These are phyloP conservation scores for Xylocampa areola DNA, from an alignment of 2,888 invertebrate species.

Conservation along the genomic window DNA sequence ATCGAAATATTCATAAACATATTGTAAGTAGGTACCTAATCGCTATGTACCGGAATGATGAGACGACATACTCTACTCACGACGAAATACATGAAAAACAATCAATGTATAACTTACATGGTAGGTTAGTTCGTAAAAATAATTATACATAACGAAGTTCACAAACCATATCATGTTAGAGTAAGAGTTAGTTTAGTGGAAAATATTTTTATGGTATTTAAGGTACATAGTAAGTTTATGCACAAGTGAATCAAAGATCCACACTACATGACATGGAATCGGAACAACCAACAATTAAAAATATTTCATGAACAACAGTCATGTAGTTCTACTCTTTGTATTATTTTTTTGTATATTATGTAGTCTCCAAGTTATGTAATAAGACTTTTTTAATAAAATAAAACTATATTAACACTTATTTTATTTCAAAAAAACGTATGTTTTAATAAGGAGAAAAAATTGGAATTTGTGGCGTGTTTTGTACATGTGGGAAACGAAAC, in stretches of 20 bases:
- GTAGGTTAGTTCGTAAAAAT: conserved; percentile 50
- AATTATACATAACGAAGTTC: conserved; percentile 62
- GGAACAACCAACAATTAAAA: background rate
- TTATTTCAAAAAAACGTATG: conserved; percentile 13
- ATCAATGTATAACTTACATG: conserved; percentile 25
- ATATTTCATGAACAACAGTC: conserved; percentile 22
- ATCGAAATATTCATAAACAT: conserved; percentile 29
- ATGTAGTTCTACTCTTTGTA: conserved; percentile 45
- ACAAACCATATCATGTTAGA: conserved; percentile 83
- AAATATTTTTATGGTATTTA: conserved; percentile 65
- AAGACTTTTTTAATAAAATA: conserved; percentile 57
- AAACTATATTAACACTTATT: conserved; percentile 26
- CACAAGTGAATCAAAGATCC: conserved; percentile 57
- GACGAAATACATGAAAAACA: conserved; percentile 4
- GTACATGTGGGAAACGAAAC: conserved; percentile 9
- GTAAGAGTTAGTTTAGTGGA: conserved; percentile 68
- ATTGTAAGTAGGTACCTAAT: conserved; percentile 27
- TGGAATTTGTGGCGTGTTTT: no score
- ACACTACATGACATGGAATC: conserved; percentile 38
- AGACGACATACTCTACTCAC: conserved; percentile 4
- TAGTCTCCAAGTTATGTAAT: conserved; percentile 50
- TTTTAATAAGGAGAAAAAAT: background rate
- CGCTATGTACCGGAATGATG: conserved; percentile 10
- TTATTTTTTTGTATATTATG: conserved; percentile 53
- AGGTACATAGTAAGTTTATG: conserved; percentile 59